Evolutionary conservation across 2,797 vertebrate species (phyloP).

Genomic region (Ceryle rudis): DNA sequence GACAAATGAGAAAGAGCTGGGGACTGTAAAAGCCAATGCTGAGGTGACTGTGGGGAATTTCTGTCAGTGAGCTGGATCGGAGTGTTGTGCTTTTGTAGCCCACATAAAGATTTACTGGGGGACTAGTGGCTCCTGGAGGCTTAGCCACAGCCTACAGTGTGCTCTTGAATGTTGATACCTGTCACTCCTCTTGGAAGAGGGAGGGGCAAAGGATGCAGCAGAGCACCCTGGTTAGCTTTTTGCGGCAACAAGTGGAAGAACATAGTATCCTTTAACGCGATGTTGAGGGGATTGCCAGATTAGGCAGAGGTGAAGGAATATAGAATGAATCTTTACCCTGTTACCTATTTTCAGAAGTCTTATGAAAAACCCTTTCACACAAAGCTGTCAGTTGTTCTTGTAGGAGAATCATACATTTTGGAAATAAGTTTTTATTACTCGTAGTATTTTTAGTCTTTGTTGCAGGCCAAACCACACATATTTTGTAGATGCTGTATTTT

Average conservation of each 20-base stretch:
- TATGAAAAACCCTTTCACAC: neutral
- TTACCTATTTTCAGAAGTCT: neutral
- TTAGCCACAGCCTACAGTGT: neutral
- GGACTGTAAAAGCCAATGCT: neutral
- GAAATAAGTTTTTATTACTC: neutral
- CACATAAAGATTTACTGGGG: neutral
- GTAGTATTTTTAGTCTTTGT: neutral
- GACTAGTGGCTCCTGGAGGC: neutral
- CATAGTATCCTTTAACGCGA: neutral
- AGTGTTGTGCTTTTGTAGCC: neutral
- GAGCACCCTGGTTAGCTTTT: neutral
- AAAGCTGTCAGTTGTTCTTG: neutral
- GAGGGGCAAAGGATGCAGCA: neutral
- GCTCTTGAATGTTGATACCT: neutral
- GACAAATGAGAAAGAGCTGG: neutral
- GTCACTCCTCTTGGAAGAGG: neutral
- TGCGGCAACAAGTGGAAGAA: neutral
- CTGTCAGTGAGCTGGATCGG: neutral
- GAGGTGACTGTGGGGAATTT: neutral
- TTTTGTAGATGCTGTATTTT: neutral
- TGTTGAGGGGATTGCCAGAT: neutral
- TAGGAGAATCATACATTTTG: neutral
- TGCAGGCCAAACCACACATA: neutral
- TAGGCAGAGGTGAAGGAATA: neutral
- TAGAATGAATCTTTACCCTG: neutral